Evolutionary conservation across 2,888 invertebrate species (phyloP), one percentile per base, ranked within the genome.

Genomic region (Chydorus sphaericus): DNA sequence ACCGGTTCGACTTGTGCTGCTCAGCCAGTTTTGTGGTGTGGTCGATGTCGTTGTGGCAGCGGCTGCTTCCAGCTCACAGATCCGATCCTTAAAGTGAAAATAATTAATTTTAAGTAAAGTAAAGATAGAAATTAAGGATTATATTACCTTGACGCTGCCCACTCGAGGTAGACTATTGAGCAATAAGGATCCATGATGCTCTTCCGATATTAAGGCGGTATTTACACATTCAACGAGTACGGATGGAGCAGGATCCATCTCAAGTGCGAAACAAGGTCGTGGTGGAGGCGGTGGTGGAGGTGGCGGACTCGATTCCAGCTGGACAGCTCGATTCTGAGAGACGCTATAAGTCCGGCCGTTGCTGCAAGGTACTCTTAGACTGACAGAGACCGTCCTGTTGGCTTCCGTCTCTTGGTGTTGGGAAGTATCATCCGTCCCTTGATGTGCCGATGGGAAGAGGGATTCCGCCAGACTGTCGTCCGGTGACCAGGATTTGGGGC

Each of bases 311-410:
- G 28, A 29, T 20, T 56, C 56, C 29, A 58, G 54, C 50, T 55
- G 54, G 60, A 89, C 81, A 64, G 89, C 87, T 75, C 88, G 85
- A 70, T 90, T 90, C 64, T 88, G 90, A 48, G 90, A 89, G 29
- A 90, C 89, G 68, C 88, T 88, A 71, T 90, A 90, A 62, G 83
- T 82, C 64, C 83, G 80, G 36, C 89, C 90, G 69, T 85, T 85
- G 64, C 83, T 84, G 67, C 85, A 88, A 2, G 88, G 86, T 78
- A 88, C 82, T 61, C 88, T 75, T 68, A 86, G 82, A 68, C 87
- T 85, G 48, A 63, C 59, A 54, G 59, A 63, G 26, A 62, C 62
- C 36, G 57, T 61, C 59, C 49, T 60, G 56, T 36, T 58, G 56
- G 11, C 57, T 16, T 7, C 26, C 20, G 30, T 23, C 10, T 51